Percentiles rank a stretch among this genome's conserved stretches.
These are phyloP conservation scores for Agrochola litura DNA, from an alignment of 2,888 invertebrate genomes.

Conservation along the genomic window DNA sequence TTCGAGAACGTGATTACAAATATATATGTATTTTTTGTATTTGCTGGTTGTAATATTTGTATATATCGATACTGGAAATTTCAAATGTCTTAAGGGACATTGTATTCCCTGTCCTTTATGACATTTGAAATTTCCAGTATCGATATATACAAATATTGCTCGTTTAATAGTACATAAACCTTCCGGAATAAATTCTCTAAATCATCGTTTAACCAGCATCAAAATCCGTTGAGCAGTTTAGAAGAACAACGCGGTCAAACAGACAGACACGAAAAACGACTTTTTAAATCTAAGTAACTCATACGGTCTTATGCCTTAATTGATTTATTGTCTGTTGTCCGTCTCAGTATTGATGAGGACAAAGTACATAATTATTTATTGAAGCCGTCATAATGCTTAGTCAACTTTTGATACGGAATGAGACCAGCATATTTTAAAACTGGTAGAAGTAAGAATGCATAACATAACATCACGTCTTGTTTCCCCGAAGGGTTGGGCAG, in stretches of 20 bases:
- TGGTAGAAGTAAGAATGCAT: slow-evolving; percentile 1
- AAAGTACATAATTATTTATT: not conserved
- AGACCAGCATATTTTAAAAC: not conserved
- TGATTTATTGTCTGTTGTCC: not conserved
- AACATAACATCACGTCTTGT: too few species aligned
- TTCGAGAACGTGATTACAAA: too few species aligned
- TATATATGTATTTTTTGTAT: too few species aligned
- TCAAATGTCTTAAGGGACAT: too few species aligned
- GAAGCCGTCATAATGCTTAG: not conserved
- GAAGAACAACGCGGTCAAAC: not conserved
- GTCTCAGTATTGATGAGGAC: not conserved
- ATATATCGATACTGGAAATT: too few species aligned
- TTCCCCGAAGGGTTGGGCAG: too few species aligned
- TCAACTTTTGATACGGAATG: not conserved
- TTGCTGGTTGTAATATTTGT: too few species aligned
- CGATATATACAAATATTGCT: too few species aligned
- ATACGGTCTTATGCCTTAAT: not conserved
- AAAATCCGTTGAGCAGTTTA: not conserved
- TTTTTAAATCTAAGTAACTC: not conserved
- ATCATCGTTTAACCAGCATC: not conserved
- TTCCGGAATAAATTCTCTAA: not conserved
- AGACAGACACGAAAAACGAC: not conserved
- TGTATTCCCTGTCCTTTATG: too few species aligned
- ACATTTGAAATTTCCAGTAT: too few species aligned
- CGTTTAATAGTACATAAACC: too few species aligned